Evolutionary conservation across 1,140 invertebrate genomes (phyloP), one percentile per base, ranked within the genome.

Genomic region (Bombyx mori): DNA sequence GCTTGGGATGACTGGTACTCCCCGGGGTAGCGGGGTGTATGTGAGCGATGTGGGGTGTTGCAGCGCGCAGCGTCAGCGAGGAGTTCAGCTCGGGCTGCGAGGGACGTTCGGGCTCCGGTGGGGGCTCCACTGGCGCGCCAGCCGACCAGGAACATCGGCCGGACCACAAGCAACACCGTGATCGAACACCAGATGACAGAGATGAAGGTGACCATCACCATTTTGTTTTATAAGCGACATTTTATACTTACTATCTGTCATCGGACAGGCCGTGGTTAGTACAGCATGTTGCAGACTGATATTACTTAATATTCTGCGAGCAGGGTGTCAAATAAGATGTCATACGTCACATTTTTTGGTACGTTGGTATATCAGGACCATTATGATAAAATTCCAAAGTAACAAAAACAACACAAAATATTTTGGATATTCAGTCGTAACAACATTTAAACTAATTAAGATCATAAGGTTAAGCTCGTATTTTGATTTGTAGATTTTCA

Each of bases 141-240:
- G 82, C 79, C 53, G 82, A 86, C 68, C 82, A 83, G 62, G 82
- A 88, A 56, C 84, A 88, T 72, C 76, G 78, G 42, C 77, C 79
- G 8, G 86, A 88, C 63, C 86, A 88, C 64, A 88, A 88, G 60
- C 82, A 88, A 53, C 83, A 87, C 52, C 77, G 84, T 42, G 91
- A 92, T 56, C 94, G 93, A 82, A 95, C 96, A 62, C 96, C 95
- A 73, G 95, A 97, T 69, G 96, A 97, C 65, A 90, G 96, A 89
- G 92, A 93, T 83, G 95, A 96, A 92, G 94, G 94, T 96, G 86
- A 53, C 1, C 35, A 10, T 42, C 12, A 9, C 9, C 7, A 8
- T 7, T 45, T 10, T 47, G 2, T 10, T 47, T 47, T 3, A 3
- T 47, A 2, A 9, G n/a, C 45, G 3, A 47, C 8, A 2, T 47